Evolutionary conservation across 2,888 invertebrate species (phyloP), one percentile per base, ranked within the genome.

Genomic region (Ferrisia virgata): DNA sequence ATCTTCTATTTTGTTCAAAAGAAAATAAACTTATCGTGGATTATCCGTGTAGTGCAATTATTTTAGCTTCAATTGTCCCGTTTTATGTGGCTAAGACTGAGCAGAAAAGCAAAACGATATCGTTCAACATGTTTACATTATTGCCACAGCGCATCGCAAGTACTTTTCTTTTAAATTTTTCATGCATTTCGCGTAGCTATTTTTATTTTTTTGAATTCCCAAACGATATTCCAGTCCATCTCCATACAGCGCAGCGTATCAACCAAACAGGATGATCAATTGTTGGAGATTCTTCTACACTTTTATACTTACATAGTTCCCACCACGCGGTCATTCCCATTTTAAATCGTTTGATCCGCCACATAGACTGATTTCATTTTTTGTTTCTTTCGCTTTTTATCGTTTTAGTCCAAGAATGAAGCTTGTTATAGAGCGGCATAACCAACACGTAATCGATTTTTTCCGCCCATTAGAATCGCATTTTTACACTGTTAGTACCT

Each of bases 281-380:
- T 76, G 72, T 76, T 36, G 9, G n/a, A 18, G 72, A 36, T 36
- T 36, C 36, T 69, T 76, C 31, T 18, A 64, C 64, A 28, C 53
- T 1, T 6, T 53, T 53, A n/a, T n/a, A n/a, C n/a, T n/a, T n/a
- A n/a, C 53, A 18, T 22, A 47, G 13, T 25, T 25, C 13, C 43
- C 79, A 47, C 31, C 31, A 53, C 18, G 53, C 80, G 80, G 80
- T 80, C 80, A 80, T 80, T 80, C 53, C 31, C 80, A 79, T 79
- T 80, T 53, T 9, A 53, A 80, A 31, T 80, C 31, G 47, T 80
- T 47, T 79, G 79, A 79, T 79, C 40, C 79, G 79, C 79, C 79
- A 78, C 78, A 79, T 43, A 79, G 15, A 22, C 25, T 43, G 79
- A 43, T 79, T 76, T 33, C 22, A n/a, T 79, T 76, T 76, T 76